Conservation (phyloP, 2,113 vertebrate genomes). For the Cygnus buccinator region DNA sequence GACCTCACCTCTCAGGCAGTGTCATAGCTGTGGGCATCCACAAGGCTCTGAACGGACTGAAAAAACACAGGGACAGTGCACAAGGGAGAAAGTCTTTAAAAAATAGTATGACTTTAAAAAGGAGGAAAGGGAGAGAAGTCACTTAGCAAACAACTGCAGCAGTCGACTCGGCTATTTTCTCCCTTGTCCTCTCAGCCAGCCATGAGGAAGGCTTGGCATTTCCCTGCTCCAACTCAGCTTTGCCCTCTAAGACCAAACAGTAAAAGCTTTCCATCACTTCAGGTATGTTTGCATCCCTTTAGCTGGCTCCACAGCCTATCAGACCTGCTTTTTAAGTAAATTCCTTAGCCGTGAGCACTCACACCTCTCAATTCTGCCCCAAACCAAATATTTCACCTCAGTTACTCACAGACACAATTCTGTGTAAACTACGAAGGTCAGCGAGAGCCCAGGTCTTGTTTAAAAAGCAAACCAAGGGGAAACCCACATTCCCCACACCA, state of each 20-base stretch:
- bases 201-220: neutral
- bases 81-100: neutral
- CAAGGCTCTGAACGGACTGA: neutral
- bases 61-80: neutral
- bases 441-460: neutral
- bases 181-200: neutral
- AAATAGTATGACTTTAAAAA: neutral
- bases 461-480: neutral
- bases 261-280: neutral
- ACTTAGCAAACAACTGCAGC: neutral
- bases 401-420: neutral
- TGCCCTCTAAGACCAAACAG: neutral
- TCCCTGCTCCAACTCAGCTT: neutral
- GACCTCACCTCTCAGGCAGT: neutral
- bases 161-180: neutral
- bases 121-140: neutral
- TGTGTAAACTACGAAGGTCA: neutral
- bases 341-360: neutral
- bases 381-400: neutral
- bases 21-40: neutral
- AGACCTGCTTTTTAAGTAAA: neutral
- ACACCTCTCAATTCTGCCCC: neutral
- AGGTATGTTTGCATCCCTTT: neutral
- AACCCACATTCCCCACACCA: accelerated
- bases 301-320: neutral